Evolutionary conservation across 35 echinoderm and acorn worm species (phyloP).

Genomic region (Chiridota heheva): DNA sequence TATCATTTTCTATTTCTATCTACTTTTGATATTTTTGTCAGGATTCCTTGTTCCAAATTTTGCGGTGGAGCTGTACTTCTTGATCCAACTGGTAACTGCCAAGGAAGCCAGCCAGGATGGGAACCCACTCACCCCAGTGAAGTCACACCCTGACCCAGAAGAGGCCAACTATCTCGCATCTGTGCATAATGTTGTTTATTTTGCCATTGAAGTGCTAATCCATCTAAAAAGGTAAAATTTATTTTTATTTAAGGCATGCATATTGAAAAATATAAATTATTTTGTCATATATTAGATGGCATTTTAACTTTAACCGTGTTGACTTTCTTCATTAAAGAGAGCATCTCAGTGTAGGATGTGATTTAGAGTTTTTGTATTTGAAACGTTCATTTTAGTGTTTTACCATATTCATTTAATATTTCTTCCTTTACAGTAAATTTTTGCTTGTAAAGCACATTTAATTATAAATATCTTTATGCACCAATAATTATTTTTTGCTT

Average conservation of each 20-base stretch:
- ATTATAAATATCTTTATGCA: too few species aligned
- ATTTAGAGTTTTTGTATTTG: too few species aligned
- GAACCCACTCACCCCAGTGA: not conserved
- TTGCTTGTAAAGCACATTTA: too few species aligned
- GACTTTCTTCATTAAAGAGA: too few species aligned
- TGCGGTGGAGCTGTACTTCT: constrained; percentile 49
- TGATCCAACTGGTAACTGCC: constrained; percentile 46
- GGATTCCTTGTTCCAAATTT: constrained; percentile 43
- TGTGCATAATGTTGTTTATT: constrained; percentile 49
- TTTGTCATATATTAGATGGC: too few species aligned
- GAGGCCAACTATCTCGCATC: constrained; percentile 31
- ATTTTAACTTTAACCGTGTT: too few species aligned
- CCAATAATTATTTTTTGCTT: too few species aligned
- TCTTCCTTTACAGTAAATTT: too few species aligned
- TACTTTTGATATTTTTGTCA: constrained; percentile 10
- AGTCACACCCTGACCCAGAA: not conserved
- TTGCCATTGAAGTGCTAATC: constrained; percentile 42
- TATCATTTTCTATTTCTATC: too few species aligned
- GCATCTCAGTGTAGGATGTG: too few species aligned
- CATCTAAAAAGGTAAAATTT: constrained; percentile 35
- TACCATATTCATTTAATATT: too few species aligned
- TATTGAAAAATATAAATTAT: not conserved
- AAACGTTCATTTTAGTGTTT: too few species aligned
- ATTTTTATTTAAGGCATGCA: not conserved
- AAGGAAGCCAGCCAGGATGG: not conserved